Evolutionary conservation across 2,888 invertebrate species (phyloP).

Genomic region (Rhingia rostrata): DNA sequence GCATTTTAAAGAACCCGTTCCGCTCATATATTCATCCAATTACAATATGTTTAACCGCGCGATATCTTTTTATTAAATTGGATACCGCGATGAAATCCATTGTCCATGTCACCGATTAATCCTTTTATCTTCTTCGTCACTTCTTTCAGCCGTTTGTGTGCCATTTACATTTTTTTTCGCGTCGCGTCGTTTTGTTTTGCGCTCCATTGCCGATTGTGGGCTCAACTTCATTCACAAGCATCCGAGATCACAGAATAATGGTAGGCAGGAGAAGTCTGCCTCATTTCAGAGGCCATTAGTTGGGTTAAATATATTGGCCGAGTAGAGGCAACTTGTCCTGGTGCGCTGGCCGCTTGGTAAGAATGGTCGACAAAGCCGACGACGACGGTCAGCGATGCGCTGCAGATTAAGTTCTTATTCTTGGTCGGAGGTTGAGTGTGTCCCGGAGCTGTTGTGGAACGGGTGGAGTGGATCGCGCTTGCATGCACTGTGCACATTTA

Average conservation of each 20-base stretch:
- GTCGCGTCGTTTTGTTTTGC: constrained; percentile 7
- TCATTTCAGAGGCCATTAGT: constrained; percentile 67
- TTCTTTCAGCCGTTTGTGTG: constrained; percentile 74
- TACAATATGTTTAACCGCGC: constrained; percentile 83
- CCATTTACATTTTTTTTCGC: constrained; percentile 37
- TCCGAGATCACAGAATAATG: constrained; percentile 1
- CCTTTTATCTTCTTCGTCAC: constrained; percentile 81
- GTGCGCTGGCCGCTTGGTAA: constrained; percentile 17
- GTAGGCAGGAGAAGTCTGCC: constrained; percentile 31
- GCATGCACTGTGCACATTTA: constrained; percentile 28
- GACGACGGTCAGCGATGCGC: constrained; percentile 45
- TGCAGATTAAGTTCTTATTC: constrained; percentile 70
- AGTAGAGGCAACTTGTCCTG: constrained; percentile 15
- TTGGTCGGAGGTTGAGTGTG: constrained; percentile 20
- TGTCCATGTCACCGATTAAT: constrained; percentile 83
- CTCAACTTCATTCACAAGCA: constrained; percentile 67
- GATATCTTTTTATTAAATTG: constrained; percentile 77
- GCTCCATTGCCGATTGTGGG: constrained; percentile 31
- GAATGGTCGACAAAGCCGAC: constrained; percentile 5
- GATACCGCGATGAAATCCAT: constrained; percentile 76
- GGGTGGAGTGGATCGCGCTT: constrained; percentile 28
- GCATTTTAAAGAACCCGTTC: constrained; percentile 76
- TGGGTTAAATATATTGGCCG: constrained; percentile 69
- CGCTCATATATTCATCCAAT: constrained; percentile 77
- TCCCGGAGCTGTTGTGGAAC: constrained; percentile 16